phyloP scores from a whole-genome alignment of 92 coral and sea anemone species.

The Umimayanthus kanabou region DNA sequence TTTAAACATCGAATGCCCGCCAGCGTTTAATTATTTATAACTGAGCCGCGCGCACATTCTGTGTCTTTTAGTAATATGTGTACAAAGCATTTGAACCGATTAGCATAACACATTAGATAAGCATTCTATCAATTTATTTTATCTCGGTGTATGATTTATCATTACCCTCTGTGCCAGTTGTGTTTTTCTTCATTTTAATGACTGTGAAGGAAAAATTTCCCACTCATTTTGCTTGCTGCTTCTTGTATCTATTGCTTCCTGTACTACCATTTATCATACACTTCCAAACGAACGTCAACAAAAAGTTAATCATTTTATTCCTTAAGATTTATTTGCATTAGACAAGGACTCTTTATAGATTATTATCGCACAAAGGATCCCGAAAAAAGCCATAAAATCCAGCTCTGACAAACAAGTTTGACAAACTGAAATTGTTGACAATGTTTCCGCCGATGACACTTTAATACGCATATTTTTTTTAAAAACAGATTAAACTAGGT shows the following conservation, averaged over 20 bases:
- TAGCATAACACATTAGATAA: constrained; percentile 50
- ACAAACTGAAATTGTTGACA: not conserved
- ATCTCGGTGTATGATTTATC: constrained; percentile 51
- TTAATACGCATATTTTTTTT: not conserved
- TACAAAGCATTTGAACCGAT: constrained; percentile 46
- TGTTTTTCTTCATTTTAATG: constrained; percentile 21
- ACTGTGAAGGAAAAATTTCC: constrained; percentile 23
- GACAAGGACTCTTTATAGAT: constrained; percentile 60
- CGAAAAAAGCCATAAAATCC: constrained; percentile 48
- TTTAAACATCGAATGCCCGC: constrained; percentile 20
- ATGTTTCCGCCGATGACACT: not conserved
- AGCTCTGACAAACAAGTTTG: constrained; percentile 8
- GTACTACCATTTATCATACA: constrained; percentile 37
- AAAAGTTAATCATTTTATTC: constrained; percentile 51
- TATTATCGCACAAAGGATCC: constrained; percentile 65
- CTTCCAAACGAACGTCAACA: constrained; percentile 32
- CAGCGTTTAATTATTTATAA: constrained; percentile 40
- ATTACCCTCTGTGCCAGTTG: constrained; percentile 47
- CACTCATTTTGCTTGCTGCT: constrained; percentile 19
- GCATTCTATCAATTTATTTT: constrained; percentile 51
- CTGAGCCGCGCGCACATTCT: constrained; percentile 27
- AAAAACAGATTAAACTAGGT: not conserved
- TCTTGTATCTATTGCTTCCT: constrained; percentile 21
- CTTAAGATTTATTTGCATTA: constrained; percentile 59
- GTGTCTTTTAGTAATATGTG: constrained; percentile 33